Percentiles rank a stretch among this genome's conserved stretches.
Evolutionary conservation across 2,797 vertebrate species (phyloP).

Genomic region (Enteromius thamalakanensis): DNA sequence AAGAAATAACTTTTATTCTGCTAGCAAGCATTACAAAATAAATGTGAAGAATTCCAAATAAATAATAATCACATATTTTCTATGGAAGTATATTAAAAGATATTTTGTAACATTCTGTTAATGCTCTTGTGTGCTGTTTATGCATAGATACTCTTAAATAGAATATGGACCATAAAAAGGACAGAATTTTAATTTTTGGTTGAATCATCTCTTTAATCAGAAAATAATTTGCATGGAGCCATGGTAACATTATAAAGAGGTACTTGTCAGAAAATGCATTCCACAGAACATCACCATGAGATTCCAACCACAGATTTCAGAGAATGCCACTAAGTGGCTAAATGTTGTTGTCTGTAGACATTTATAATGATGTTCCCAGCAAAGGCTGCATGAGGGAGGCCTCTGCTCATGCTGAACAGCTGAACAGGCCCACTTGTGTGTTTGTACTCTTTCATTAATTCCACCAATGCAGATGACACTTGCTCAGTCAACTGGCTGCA

Average conservation of each 20-base stretch:
- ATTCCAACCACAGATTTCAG: slow-evolving; percentile 32
- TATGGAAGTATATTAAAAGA: no score
- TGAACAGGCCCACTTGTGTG: slow-evolving; percentile 51
- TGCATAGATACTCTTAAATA: neutral
- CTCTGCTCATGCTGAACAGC: slow-evolving; percentile 34
- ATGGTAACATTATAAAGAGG: neutral
- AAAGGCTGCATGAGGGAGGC: slow-evolving; percentile 12
- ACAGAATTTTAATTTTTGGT: neutral
- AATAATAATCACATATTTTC: neutral
- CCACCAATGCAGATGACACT: slow-evolving; percentile 42
- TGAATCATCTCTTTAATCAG: neutral
- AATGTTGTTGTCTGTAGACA: slow-evolving; percentile 12
- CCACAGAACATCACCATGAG: slow-evolving; percentile 14
- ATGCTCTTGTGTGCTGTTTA: neutral
- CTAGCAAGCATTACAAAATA: neutral
- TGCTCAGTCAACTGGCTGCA: slow-evolving; percentile 28
- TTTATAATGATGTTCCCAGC: slow-evolving; percentile 19
- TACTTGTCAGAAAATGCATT: slow-evolving; percentile 20
- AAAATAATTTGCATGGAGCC: neutral
- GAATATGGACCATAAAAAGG: neutral
- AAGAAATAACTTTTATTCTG: neutral
- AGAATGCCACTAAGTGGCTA: neutral
- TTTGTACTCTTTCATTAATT: slow-evolving; percentile 40
- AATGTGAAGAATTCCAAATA: neutral
- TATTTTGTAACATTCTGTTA: neutral